Evolutionary conservation across 2,797 vertebrate genomes (phyloP).

Genomic region (Tiaroga cobitis): DNA sequence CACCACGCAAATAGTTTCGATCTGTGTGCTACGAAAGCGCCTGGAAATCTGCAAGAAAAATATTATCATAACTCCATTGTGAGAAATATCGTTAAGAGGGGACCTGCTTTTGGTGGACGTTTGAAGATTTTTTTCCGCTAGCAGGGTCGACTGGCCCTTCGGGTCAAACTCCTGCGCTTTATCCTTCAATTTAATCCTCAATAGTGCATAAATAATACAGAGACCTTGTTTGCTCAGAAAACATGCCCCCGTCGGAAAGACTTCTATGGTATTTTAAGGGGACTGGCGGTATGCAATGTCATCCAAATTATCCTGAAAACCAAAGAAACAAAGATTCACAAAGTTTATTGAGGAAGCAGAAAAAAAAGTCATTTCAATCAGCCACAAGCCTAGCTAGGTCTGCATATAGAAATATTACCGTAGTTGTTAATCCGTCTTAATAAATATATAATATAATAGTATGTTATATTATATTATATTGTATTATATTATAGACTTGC

Average conservation of each 20-base stretch:
- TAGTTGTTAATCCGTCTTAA: not conserved
- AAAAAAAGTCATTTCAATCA: conserved; percentile 38
- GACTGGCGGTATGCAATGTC: conserved; percentile 18
- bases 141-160: conserved; percentile 78
- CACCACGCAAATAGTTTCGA: conserved; percentile 85
- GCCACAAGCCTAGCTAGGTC: conserved; percentile 8
- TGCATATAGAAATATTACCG: not conserved
- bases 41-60: conserved; percentile 86
- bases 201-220: conserved; percentile 81
- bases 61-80: conserved; percentile 90
- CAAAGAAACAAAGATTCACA: conserved; percentile 41
- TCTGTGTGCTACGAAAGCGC: conserved; percentile 80
- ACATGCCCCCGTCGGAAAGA: conserved; percentile 77
- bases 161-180: conserved; percentile 79
- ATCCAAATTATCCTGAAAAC: conserved; percentile 43
- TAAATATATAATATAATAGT: not conserved
- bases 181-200: conserved; percentile 83
- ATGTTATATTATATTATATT: not conserved
- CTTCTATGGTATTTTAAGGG: conserved; percentile 69
- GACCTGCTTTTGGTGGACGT: conserved; percentile 77
- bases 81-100: conserved; percentile 85
- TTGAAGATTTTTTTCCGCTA: conserved; percentile 83
- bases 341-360: conserved; percentile 40
- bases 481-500: not conserved
- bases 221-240: conserved; percentile 84